phyloP scores from a whole-genome alignment of 2,797 vertebrate genomes.

The Tinamus major region DNA sequence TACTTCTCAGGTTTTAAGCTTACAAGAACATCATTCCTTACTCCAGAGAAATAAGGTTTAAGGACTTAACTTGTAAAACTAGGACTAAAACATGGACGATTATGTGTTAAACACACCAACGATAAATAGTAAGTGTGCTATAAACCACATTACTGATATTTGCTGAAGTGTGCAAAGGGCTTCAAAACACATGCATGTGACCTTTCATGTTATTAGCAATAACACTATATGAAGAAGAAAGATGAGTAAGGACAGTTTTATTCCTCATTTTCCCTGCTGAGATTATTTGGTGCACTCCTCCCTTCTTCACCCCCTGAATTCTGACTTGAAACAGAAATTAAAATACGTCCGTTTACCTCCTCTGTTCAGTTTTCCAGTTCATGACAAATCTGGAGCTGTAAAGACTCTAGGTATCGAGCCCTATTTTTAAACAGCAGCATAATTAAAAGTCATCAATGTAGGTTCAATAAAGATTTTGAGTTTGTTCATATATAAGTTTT shows the following conservation, averaged over 20 bases:
- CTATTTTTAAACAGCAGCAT: neutral
- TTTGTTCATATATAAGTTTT: neutral
- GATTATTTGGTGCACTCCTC: neutral
- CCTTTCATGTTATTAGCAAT: neutral
- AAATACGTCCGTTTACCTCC: neutral
- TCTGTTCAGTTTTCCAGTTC: neutral
- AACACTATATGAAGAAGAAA: neutral
- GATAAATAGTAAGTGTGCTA: neutral
- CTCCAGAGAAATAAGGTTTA: neutral
- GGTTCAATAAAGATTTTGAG: neutral
- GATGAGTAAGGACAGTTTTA: neutral
- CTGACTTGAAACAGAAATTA: neutral
- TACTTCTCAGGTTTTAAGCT: neutral
- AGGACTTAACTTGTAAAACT: neutral
- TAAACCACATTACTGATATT: neutral
- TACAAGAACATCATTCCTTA: neutral
- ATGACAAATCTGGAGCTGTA: neutral
- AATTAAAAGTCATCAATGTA: neutral
- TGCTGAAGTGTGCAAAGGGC: neutral
- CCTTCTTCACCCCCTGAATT: neutral
- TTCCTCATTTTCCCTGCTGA: neutral
- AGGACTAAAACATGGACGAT: neutral
- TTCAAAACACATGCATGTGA: neutral
- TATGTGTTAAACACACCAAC: neutral
- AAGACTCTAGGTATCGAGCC: neutral